Base-by-base conservation (phyloP, 2,797 vertebrate species). In the Falco columbarius region DNA sequence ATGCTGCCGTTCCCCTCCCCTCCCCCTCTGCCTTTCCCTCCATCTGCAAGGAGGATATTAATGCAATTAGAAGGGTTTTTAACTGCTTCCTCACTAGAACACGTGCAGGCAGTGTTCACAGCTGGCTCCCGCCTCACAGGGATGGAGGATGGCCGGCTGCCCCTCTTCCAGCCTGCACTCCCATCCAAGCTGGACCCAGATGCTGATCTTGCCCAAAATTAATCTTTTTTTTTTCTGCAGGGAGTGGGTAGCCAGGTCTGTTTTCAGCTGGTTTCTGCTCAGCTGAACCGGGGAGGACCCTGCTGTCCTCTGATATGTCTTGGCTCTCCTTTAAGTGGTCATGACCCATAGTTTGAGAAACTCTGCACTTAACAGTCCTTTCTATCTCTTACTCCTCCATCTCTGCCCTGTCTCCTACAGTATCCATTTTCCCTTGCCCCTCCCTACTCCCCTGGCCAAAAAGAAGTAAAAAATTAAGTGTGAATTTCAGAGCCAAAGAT, bases 401-500 rank as follows among this genome's bases (percentile, higher is more conserved):
- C 88, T 95, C 93, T 76, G 66, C 81, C 90, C 92, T 65, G 76
- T 84, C 96, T 95, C 42, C 86, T 90, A 38, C 66, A 86, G 81
- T 47, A 95, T 89, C 86, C 89, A 92, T 96, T 95, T 95, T 75
- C n/a, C 16, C 84, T 82, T 67, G 61, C 63, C 40, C 21, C 90
- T 96, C 90, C 89, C 74, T 94, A 40, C 16, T 86, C 30, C 18
- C 6, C 34, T 40, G 62, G 93, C 95, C 96, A 96, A 93, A 92
- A 81, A 68, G 74, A 94, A 92, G 76, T 93, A 96, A 97, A 96
- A 96, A 95, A 96, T 96, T 96, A 93, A 77, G 95, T 97, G 96
- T 82, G 96, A 96, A 94, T 91, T 93, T 97, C 90, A 86, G 86
- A 95, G 82, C 77, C 80, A 82, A 76, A 80, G 58, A 94, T 66